These are phyloP conservation scores for Onchidella celtica DNA, from an alignment of 2,888 invertebrate genomes.

Conservation along the genomic window DNA sequence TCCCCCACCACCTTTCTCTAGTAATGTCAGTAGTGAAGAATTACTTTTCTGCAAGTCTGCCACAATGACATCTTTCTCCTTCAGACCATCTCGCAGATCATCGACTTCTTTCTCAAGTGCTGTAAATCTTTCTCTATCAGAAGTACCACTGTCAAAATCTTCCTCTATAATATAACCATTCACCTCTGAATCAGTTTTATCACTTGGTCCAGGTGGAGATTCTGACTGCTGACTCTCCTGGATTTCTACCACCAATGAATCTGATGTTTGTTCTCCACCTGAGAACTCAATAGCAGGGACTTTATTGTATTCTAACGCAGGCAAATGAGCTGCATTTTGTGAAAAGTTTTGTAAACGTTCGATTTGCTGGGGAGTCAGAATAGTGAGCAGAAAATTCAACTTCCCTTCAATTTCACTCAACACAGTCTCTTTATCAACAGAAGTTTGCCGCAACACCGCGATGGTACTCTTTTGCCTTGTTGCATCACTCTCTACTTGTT, in stretches of 20 bases:
- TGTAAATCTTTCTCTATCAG: slow-evolving; percentile 36
- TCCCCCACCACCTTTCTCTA: slow-evolving; percentile 59
- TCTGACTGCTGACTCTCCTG: neutral
- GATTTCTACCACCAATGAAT: neutral
- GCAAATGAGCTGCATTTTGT: slow-evolving; percentile 37
- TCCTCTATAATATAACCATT: slow-evolving; percentile 19
- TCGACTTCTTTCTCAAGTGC: slow-evolving; percentile 60
- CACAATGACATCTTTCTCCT: slow-evolving; percentile 75
- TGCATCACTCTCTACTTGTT: slow-evolving; percentile 51
- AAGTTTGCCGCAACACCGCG: slow-evolving; percentile 57
- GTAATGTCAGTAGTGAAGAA: slow-evolving; percentile 71
- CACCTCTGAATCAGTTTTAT: neutral
- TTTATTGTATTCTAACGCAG: slow-evolving; percentile 61
- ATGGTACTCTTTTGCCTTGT: slow-evolving; percentile 57
- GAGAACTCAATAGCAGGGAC: slow-evolving; percentile 46
- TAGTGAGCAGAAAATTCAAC: slow-evolving; percentile 54
- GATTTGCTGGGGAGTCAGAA: slow-evolving; percentile 54
- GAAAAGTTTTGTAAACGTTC: slow-evolving; percentile 31
- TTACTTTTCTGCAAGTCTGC: slow-evolving; percentile 74
- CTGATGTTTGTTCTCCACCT: neutral
- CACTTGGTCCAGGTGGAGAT: neutral
- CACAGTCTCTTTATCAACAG: slow-evolving; percentile 60
- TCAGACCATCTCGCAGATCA: slow-evolving; percentile 63
- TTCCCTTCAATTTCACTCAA: slow-evolving; percentile 56
- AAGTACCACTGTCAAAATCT: slow-evolving; percentile 35